Evolutionary conservation across 2,113 vertebrate species (phyloP).

Genomic region (Xiphorhynchus elegans): DNA sequence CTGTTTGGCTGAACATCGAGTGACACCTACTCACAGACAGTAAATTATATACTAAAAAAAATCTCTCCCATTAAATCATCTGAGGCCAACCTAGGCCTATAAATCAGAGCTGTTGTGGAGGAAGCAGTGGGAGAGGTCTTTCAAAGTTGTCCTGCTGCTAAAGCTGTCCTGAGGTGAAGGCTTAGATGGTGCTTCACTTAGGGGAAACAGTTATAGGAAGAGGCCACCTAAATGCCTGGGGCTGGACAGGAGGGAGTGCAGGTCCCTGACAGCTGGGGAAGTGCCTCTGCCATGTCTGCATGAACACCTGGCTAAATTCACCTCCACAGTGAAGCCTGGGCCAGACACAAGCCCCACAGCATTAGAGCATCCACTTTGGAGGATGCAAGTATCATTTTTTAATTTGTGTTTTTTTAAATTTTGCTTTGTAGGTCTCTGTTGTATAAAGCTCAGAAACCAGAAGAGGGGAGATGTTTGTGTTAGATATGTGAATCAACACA

Average conservation of each 20-base stretch:
- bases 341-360: neutral
- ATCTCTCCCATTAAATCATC: neutral
- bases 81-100: neutral
- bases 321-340: neutral
- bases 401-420: neutral
- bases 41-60: neutral
- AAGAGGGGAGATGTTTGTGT: neutral
- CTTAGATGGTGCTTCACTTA: neutral
- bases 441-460: neutral
- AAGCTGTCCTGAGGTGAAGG: neutral
- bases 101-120: neutral
- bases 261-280: neutral
- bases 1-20: neutral
- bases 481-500: fast-evolving
- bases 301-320: neutral
- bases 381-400: no score
- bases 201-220: neutral
- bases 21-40: neutral
- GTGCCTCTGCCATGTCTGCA: neutral
- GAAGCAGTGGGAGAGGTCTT: neutral
- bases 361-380: neutral
- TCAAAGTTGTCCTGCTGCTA: neutral
- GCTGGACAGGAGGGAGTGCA: neutral
- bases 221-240: neutral
- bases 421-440: neutral